These are phyloP conservation scores for Goniozus legneri DNA, from an alignment of 1,140 invertebrate species.

Conservation along the genomic window DNA sequence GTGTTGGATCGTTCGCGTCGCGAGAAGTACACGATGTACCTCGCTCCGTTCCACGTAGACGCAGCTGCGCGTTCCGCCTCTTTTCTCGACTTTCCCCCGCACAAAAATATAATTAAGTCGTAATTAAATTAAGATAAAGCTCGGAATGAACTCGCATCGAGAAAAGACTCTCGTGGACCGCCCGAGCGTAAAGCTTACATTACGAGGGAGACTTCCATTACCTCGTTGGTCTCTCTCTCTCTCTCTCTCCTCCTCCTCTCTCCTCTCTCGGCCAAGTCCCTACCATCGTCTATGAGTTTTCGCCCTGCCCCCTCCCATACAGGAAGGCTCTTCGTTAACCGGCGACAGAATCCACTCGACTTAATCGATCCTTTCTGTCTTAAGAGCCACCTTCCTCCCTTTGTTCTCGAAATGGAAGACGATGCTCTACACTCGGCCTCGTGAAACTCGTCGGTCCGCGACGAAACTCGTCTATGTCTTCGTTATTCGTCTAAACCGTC, in stretches of 20 bases:
- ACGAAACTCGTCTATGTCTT: too few species aligned
- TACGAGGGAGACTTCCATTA: not conserved
- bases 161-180: not conserved
- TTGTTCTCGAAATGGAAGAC: constrained; percentile 21
- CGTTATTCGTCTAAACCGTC: not conserved
- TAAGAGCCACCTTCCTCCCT: constrained; percentile 11
- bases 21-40: too few species aligned
- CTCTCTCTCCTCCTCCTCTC: not conserved
- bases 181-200: not conserved
- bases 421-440: not conserved
- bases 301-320: constrained; percentile 1
- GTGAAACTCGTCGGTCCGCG: not conserved
- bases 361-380: constrained; percentile 31
- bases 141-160: not conserved
- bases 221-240: not conserved
- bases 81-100: too few species aligned
- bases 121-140: not conserved
- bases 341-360: constrained; percentile 28
- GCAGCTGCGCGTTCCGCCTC: too few species aligned
- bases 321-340: constrained; percentile 23
- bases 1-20: too few species aligned
- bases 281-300: not conserved
- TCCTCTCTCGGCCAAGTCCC: too few species aligned
- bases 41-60: too few species aligned
- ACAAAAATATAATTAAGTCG: not conserved